These are phyloP conservation scores for Eira barbara DNA, from an alignment of 2,113 vertebrate genomes.

Conservation along the genomic window DNA sequence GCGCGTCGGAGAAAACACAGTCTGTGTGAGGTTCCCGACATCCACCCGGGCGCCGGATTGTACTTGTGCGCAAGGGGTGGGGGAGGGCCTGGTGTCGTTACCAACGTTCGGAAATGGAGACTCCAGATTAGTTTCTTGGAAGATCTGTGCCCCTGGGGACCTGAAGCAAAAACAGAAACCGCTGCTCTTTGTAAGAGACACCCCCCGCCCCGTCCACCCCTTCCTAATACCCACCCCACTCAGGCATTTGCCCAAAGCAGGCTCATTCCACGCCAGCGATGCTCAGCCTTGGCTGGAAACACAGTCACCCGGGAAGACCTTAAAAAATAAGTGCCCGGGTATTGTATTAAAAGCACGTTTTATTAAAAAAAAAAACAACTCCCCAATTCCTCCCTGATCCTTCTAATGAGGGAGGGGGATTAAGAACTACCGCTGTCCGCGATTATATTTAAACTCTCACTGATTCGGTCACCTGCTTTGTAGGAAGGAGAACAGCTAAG, in stretches of 20 bases:
- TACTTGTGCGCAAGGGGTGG: background rate
- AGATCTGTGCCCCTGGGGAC: background rate
- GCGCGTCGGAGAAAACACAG: background rate
- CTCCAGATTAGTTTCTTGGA: background rate
- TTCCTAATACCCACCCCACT: background rate
- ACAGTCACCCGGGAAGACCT: background rate
- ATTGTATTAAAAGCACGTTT: background rate
- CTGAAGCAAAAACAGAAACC: background rate
- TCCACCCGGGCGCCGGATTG: background rate
- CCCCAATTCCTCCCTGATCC: background rate
- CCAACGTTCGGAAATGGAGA: background rate
- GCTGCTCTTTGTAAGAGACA: background rate
- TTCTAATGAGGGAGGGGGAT: background rate
- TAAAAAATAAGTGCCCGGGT: background rate
- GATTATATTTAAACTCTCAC: background rate
- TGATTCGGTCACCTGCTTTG: too few relatives aligned
- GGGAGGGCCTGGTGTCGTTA: background rate
- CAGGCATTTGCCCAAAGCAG: background rate
- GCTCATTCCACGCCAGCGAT: background rate
- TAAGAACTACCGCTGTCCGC: rapidly evolving
- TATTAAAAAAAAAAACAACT: background rate
- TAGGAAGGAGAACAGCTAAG: background rate
- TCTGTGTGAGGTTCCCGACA: background rate
- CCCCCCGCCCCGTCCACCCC: rapidly evolving
- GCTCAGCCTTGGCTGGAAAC: background rate